Evolutionary conservation across 2,113 vertebrate species (phyloP).

Genomic region (Scalopus aquaticus): DNA sequence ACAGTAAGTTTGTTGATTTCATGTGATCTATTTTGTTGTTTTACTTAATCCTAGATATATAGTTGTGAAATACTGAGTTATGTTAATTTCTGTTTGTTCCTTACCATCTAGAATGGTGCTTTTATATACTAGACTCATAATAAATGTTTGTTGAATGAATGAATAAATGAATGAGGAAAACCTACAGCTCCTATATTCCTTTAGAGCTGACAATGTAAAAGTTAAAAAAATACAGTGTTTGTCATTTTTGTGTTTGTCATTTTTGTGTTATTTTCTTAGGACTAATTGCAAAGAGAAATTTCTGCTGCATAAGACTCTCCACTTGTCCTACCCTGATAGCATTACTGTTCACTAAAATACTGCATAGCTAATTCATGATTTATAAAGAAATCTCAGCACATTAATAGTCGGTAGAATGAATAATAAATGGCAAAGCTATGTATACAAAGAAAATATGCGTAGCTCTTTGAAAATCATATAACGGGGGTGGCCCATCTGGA

Average conservation of each 20-base stretch:
- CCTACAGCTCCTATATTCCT: not conserved
- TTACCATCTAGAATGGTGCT: not conserved
- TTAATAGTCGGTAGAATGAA: constrained; percentile 34
- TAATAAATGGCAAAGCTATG: constrained; percentile 56
- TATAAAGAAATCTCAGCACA: constrained; percentile 58
- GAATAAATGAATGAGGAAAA: not conserved
- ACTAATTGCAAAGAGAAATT: not conserved
- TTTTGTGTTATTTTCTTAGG: constrained; percentile 26
- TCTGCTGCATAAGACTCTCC: not conserved
- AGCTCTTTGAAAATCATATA: constrained; percentile 26
- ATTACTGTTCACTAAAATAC: constrained; percentile 37
- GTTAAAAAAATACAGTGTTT: not conserved
- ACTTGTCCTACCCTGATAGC: not conserved
- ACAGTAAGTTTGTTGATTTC: not conserved
- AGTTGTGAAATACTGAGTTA: not conserved
- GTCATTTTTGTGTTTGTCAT: not conserved
- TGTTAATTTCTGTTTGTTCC: not conserved
- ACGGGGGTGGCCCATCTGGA: constrained; percentile 12
- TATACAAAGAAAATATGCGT: constrained; percentile 59
- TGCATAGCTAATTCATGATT: constrained; percentile 71
- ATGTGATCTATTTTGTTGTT: constrained; percentile 1
- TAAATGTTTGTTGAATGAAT: not conserved
- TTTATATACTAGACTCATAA: not conserved
- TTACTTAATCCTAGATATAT: not conserved
- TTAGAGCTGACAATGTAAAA: not conserved